phyloP scores from a whole-genome alignment of 2,888 invertebrate species.

The Germaria angustata region DNA sequence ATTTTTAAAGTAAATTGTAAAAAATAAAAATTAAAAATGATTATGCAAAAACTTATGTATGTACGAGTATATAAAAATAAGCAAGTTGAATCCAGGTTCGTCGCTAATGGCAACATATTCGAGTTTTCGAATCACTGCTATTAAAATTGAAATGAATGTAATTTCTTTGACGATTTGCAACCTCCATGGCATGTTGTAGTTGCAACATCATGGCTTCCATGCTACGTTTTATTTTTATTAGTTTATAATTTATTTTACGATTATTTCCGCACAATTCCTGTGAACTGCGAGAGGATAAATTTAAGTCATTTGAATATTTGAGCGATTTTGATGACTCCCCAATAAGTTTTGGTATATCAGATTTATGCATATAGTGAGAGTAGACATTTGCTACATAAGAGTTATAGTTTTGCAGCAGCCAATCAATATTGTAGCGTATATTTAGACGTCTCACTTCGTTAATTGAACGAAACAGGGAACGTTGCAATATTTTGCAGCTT shows the following conservation, averaged over 20 bases:
- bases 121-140: constrained; percentile 53
- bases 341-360: neutral
- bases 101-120: constrained; percentile 70
- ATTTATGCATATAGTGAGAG: constrained; percentile 65
- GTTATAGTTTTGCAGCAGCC: constrained; percentile 70
- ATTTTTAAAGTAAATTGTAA: neutral
- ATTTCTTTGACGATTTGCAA: constrained; percentile 70
- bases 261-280: constrained; percentile 68
- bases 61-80: neutral
- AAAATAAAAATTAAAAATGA: neutral
- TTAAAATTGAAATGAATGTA: constrained; percentile 68
- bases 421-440: constrained; percentile 71
- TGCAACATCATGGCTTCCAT: constrained; percentile 70
- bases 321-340: neutral
- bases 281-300: constrained; percentile 66
- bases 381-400: constrained; percentile 69
- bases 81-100: neutral
- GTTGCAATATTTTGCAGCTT: constrained; percentile 68
- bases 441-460: constrained; percentile 70
- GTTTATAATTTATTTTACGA: constrained; percentile 70
- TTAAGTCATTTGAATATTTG: constrained; percentile 27
- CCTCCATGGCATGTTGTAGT: constrained; percentile 68
- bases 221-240: constrained; percentile 71
- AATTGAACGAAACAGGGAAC: constrained; percentile 68
- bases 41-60: neutral